Evolutionary conservation across 2,888 invertebrate genomes (phyloP).

Genomic region (Dione vanillae): DNA sequence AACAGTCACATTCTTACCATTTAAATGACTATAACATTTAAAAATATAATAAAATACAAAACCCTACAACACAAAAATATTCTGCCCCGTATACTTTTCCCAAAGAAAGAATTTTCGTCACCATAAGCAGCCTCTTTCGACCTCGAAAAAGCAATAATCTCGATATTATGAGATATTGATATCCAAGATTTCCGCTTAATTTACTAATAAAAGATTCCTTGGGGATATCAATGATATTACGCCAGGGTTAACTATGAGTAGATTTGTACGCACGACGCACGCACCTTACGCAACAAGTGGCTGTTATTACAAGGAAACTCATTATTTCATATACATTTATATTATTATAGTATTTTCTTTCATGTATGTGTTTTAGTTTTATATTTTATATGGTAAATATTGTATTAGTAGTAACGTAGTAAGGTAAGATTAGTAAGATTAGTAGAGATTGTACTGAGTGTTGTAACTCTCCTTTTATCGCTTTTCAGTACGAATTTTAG

Average conservation of each 20-base stretch:
- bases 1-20: too few relatives aligned
- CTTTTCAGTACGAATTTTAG: too few relatives aligned
- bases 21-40: too few relatives aligned
- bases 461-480: too few relatives aligned
- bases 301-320: constrained; percentile 27
- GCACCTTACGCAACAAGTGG: constrained; percentile 65
- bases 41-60: too few relatives aligned
- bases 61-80: not conserved
- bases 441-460: too few relatives aligned
- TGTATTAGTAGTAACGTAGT: too few relatives aligned
- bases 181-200: constrained; percentile 63
- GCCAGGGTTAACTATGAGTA: constrained; percentile 63
- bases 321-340: not conserved
- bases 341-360: not conserved
- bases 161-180: constrained; percentile 54
- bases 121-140: constrained; percentile 39
- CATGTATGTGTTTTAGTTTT: not conserved
- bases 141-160: constrained; percentile 42
- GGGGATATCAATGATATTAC: constrained; percentile 62
- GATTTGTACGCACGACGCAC: constrained; percentile 59
- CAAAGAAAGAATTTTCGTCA: not conserved
- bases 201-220: constrained; percentile 57
- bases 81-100: not conserved
- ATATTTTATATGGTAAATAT: too few relatives aligned
- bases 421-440: too few relatives aligned